phyloP scores from a whole-genome alignment of 2,888 invertebrate species.

The Lepidocyrtoides sp. region DNA sequence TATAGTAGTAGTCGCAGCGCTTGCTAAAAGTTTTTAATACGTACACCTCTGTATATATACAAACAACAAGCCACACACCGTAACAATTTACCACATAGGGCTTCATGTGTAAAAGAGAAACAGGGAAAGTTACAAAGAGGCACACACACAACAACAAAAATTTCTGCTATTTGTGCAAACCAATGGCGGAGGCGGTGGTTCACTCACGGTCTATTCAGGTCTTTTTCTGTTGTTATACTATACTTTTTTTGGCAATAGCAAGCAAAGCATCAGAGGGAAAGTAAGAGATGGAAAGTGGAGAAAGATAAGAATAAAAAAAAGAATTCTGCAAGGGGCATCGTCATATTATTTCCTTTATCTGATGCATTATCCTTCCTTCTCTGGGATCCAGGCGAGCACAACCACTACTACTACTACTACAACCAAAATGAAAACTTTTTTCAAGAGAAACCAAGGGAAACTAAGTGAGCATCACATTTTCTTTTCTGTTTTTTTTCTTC shows the following conservation, averaged over 20 bases:
- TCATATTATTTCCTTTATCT: slow-evolving; percentile 57
- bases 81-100: slow-evolving; percentile 28
- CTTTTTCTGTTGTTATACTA: neutral
- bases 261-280: neutral
- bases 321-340: slow-evolving; percentile 41
- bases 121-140: too few relatives aligned
- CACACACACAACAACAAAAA: neutral
- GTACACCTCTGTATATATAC: neutral
- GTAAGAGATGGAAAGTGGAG: neutral
- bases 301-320: slow-evolving; percentile 7
- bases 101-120: neutral
- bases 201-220: neutral
- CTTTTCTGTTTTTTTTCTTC: neutral
- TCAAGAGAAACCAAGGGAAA: neutral
- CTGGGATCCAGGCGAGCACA: too few relatives aligned
- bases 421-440: slow-evolving; percentile 36
- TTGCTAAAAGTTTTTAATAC: neutral
- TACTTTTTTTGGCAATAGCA: slow-evolving; percentile 20
- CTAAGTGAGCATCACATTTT: slow-evolving; percentile 19
- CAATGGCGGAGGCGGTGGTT: neutral
- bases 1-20: neutral
- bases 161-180: neutral
- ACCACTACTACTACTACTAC: slow-evolving; percentile 7
- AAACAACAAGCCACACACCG: neutral
- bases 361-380: slow-evolving; percentile 55